Conservation (phyloP, 2,797 vertebrate genomes). For the Adelosebastes latens region DNA sequence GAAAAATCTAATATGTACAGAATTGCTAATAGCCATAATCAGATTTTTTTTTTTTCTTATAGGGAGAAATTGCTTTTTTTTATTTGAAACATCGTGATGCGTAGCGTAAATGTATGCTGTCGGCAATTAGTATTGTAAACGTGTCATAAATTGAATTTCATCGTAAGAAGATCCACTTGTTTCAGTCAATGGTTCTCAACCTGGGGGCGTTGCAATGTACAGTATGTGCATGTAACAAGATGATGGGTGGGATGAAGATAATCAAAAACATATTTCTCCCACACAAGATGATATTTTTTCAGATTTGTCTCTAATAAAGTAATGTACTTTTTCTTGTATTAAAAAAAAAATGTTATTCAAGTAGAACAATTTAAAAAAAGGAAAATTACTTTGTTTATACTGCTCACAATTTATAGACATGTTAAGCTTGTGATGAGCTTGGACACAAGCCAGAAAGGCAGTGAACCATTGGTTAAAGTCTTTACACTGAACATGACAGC, state of each 20-base stretch:
- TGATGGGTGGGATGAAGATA: not conserved
- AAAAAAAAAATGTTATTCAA: not conserved
- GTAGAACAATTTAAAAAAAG: not conserved
- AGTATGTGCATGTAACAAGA: not conserved
- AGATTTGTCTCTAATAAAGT: not conserved
- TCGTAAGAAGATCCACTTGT: not conserved
- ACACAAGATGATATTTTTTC: not conserved
- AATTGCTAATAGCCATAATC: slow-evolving; percentile 41
- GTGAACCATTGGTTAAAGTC: not conserved
- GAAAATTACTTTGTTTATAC: not conserved
- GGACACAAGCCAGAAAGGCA: not conserved
- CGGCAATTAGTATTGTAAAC: not conserved
- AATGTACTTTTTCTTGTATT: not conserved
- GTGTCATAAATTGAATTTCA: not conserved
- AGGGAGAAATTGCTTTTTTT: not conserved
- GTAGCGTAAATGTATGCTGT: not conserved
- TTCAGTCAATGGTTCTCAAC: not conserved
- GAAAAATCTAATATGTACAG: slow-evolving; percentile 45
- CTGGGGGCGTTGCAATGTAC: not conserved
- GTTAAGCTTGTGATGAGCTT: not conserved
- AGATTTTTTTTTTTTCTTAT: not conserved
- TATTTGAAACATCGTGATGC: not conserved
- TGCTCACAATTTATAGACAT: not conserved
- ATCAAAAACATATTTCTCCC: not conserved
- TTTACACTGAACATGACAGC: not conserved